Conservation (phyloP, 2,797 vertebrate species). For the Poliocrania exsul region DNA sequence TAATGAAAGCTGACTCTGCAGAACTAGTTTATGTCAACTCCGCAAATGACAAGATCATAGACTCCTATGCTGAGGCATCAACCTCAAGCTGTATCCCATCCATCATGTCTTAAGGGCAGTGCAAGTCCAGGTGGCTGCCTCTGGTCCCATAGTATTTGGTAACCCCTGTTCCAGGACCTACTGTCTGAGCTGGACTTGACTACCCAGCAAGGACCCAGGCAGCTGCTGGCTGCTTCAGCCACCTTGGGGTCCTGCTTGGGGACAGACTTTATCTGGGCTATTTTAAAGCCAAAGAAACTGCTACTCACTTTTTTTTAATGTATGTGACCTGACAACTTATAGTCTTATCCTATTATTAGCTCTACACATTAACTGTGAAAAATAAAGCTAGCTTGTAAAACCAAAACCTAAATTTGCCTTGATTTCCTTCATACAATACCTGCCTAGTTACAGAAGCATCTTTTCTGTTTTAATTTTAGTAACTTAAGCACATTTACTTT, state of each 20-base stretch:
- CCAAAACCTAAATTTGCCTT: background rate
- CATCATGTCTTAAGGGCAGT: background rate
- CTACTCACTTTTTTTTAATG: background rate
- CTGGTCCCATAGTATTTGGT: background rate
- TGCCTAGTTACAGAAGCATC: background rate
- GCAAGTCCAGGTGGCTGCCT: background rate
- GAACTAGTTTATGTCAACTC: background rate
- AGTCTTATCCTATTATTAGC: background rate
- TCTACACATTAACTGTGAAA: background rate
- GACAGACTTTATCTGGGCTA: background rate
- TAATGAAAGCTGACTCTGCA: background rate
- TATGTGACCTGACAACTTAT: background rate
- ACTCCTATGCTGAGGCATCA: background rate
- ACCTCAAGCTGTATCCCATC: background rate
- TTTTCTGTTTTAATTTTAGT: background rate
- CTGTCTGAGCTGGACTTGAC: background rate
- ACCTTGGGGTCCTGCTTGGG: background rate
- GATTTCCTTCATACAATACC: background rate
- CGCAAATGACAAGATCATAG: background rate
- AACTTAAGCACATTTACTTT: background rate
- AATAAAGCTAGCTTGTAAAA: background rate
- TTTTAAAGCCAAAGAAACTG: background rate
- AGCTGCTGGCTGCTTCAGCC: background rate
- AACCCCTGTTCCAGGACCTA: background rate
- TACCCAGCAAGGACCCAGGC: background rate